A percentile compares a stretch with the other conserved stretches of the same genome.
phyloP scores from a whole-genome alignment of 2,888 invertebrate species.

The Drymonia ruficornis region DNA sequence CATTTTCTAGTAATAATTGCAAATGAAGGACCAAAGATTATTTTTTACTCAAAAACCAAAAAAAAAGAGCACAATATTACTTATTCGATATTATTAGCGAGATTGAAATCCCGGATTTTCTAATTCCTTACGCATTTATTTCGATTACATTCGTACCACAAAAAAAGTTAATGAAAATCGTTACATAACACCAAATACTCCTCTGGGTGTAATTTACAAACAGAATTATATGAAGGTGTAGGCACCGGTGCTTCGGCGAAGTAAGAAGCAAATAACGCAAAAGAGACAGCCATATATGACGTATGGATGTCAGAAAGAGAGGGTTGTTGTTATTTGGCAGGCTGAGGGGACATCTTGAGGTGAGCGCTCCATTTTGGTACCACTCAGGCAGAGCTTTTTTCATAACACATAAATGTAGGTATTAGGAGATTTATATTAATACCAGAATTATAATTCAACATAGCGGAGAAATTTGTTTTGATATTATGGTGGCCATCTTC shows the following conservation, averaged over 20 bases:
- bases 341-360: conserved; percentile 51
- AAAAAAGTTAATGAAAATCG: conserved; percentile 34
- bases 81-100: too few species aligned
- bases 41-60: too few species aligned
- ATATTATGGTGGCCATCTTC: not conserved
- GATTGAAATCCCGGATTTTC: not conserved
- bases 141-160: not conserved
- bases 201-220: conserved; percentile 37
- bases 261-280: conserved; percentile 45
- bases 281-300: conserved; percentile 23
- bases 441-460: not conserved
- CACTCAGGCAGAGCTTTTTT: conserved; percentile 31
- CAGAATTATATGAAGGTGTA: conserved; percentile 45
- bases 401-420: conserved; percentile 24
- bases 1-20: too few species aligned
- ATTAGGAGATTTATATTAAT: conserved; percentile 15
- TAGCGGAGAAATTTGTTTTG: not conserved
- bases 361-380: conserved; percentile 39
- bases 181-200: conserved; percentile 43
- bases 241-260: conserved; percentile 21
- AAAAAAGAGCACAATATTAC: too few species aligned
- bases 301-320: conserved; percentile 35
- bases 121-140: not conserved
- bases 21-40: too few species aligned
- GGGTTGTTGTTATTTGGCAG: conserved; percentile 44